These are phyloP conservation scores for Telenomus remus DNA, from an alignment of 1,140 invertebrate genomes.

Conservation along the genomic window DNA sequence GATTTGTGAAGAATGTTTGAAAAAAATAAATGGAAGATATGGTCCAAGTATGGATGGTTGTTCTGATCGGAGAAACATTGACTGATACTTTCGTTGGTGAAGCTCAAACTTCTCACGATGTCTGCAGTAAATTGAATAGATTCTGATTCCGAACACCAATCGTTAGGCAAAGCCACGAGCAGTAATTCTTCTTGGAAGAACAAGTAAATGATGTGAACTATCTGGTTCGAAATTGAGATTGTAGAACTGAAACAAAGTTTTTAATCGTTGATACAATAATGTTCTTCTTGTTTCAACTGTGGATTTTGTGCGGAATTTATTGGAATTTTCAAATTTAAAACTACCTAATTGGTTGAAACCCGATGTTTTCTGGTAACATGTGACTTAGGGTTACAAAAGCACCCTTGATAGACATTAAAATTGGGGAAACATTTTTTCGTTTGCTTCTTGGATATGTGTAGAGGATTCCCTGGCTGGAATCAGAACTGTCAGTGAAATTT, in stretches of 20 bases:
- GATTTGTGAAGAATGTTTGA: conserved; percentile 66
- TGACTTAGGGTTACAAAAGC: conserved; percentile 83
- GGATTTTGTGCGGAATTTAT: conserved; percentile 1
- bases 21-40: conserved; percentile 77
- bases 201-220: conserved; percentile 78
- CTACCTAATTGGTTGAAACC: conserved; percentile 75
- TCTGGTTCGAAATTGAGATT: conserved; percentile 74
- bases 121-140: conserved; percentile 72
- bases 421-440: conserved; percentile 74
- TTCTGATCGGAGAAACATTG: conserved; percentile 73
- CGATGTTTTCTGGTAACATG: conserved; percentile 79
- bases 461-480: conserved; percentile 78
- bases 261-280: too few relatives aligned
- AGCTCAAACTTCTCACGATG: conserved; percentile 74
- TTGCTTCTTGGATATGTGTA: conserved; percentile 81
- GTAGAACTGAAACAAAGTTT: conserved; percentile 72
- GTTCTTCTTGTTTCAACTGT: neutral
- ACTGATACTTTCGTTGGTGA: conserved; percentile 75
- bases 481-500: conserved; percentile 78
- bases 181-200: conserved; percentile 77
- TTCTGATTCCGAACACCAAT: conserved; percentile 75
- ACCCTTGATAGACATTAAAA: conserved; percentile 78
- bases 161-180: conserved; percentile 72
- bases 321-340: neutral
- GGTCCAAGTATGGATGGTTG: conserved; percentile 74